Evolutionary conservation across 2,888 invertebrate genomes (phyloP).

Genomic region (Drosophila longiperda): DNA sequence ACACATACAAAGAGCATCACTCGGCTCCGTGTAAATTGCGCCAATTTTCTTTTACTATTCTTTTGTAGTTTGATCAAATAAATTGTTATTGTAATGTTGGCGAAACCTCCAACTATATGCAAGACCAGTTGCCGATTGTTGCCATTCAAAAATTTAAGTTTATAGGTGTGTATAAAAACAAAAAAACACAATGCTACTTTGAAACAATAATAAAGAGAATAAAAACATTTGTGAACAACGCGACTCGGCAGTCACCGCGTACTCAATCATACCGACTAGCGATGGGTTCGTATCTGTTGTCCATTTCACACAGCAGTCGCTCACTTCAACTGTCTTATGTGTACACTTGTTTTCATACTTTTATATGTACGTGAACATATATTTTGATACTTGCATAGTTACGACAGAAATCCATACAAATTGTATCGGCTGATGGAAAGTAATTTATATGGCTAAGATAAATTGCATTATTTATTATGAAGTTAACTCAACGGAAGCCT

Average conservation of each 20-base stretch:
- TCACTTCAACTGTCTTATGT: background rate
- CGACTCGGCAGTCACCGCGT: constrained; percentile 6
- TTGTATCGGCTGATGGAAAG: background rate
- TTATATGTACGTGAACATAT: background rate
- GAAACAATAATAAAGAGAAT: constrained; percentile 23
- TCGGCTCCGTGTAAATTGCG: constrained; percentile 36
- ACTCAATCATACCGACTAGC: constrained; percentile 11
- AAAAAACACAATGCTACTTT: constrained; percentile 2
- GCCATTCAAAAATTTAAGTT: background rate
- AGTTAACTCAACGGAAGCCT: background rate
- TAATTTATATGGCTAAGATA: background rate
- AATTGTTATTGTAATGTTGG: constrained; percentile 6
- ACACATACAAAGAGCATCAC: constrained; percentile 8
- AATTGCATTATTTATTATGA: background rate
- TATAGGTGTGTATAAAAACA: background rate
- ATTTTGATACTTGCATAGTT: background rate
- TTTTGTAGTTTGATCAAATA: constrained; percentile 8
- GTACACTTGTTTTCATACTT: background rate
- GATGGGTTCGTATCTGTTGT: constrained; percentile 25
- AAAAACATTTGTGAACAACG: constrained; percentile 17
- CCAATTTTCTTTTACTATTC: constrained; percentile 34
- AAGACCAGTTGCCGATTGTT: background rate
- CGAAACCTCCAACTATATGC: background rate
- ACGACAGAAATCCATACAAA: background rate
- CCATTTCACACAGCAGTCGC: background rate